These are phyloP conservation scores for Galeopterus variegatus DNA, from an alignment of 2,113 vertebrate species.

Conservation along the genomic window DNA sequence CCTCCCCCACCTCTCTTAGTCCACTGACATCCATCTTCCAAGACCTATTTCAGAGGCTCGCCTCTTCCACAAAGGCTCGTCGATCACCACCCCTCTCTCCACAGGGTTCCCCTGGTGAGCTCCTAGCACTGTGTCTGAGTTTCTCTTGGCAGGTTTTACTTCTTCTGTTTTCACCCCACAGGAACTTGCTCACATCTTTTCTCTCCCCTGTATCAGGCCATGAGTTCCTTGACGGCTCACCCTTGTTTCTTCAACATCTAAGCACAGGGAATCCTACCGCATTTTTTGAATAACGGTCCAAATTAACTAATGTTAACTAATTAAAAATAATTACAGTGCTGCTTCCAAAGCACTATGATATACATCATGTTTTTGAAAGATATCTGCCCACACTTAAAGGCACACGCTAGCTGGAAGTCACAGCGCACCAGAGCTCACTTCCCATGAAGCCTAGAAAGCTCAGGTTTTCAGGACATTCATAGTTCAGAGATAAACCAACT, in stretches of 20 bases:
- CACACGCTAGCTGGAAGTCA: neutral
- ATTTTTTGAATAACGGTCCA: neutral
- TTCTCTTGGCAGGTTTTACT: neutral
- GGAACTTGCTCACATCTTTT: neutral
- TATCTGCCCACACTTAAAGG: neutral
- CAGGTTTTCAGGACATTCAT: neutral
- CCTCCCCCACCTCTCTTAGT: neutral
- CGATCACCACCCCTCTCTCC: too few species aligned
- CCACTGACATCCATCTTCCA: neutral
- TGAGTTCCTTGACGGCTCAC: neutral
- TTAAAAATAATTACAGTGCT: neutral
- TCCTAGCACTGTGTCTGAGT: neutral
- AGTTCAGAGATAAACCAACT: neutral
- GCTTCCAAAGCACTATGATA: slow-evolving; percentile 23
- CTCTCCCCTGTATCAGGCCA: neutral
- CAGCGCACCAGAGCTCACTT: neutral
- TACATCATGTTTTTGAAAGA: neutral
- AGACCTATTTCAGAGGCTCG: neutral
- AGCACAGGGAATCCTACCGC: neutral
- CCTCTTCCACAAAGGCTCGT: neutral
- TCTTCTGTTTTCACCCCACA: neutral
- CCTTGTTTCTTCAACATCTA: neutral
- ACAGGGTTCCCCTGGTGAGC: neutral
- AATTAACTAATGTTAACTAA: neutral
- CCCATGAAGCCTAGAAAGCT: neutral